These are phyloP conservation scores for Brachionus rubens DNA, from an alignment of 1,140 invertebrate species.

Conservation along the genomic window DNA sequence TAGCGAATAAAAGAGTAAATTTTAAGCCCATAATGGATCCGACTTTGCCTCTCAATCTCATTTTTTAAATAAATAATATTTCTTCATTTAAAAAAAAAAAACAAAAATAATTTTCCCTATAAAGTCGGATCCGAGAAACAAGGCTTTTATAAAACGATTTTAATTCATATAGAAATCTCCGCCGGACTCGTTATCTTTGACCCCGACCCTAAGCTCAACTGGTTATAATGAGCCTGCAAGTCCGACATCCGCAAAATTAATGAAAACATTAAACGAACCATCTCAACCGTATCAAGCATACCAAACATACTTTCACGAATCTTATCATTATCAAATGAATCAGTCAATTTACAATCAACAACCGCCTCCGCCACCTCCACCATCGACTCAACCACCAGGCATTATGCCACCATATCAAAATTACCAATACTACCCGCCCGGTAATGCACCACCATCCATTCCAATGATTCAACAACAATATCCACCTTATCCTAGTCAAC, in stretches of 20 bases:
- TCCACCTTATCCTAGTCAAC: conserved; percentile 36
- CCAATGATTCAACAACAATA: background rate
- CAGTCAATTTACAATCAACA: background rate
- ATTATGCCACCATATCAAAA: conserved; percentile 45
- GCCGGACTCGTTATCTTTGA: background rate
- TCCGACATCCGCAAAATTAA: conserved; percentile 28
- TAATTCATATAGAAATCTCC: background rate
- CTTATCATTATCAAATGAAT: background rate
- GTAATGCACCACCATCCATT: background rate
- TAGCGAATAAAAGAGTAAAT: conserved; percentile 42
- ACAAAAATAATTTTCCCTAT: background rate
- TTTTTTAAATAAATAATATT: background rate
- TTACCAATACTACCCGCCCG: conserved; percentile 2
- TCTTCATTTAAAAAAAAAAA: too few species aligned
- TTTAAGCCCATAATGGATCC: conserved; percentile 8
- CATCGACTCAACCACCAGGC: conserved; percentile 20
- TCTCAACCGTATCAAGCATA: background rate
- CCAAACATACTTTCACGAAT: background rate
- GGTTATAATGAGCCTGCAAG: conserved; percentile 6
- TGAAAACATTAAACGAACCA: conserved; percentile 17
- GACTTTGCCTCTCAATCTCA: background rate
- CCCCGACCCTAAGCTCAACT: background rate
- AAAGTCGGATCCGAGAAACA: background rate
- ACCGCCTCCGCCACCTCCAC: conserved; percentile 4
- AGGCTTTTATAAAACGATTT: background rate